Conservation (phyloP, 1,140 invertebrate genomes). For the Panagrolaimus sp. region DNA sequence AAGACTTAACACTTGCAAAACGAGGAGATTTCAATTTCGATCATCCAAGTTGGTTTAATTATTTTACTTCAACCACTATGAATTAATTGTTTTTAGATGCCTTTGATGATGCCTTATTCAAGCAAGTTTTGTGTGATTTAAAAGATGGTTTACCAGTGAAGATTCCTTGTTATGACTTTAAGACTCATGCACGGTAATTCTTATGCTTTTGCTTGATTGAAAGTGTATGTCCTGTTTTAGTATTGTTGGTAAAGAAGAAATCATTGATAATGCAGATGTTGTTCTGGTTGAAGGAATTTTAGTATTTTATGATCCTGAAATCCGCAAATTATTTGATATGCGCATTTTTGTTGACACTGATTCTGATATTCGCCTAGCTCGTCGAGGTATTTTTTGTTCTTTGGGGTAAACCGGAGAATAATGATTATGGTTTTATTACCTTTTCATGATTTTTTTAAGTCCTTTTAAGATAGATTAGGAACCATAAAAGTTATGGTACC, state of each 20-base stretch:
- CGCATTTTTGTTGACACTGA: constrained; percentile 96
- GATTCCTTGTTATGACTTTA: constrained; percentile 84
- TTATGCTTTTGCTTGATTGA: constrained; percentile 11
- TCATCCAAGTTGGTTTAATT: constrained; percentile 72
- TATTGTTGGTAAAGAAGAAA: constrained; percentile 66
- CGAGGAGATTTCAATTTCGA: constrained; percentile 94
- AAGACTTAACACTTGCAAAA: constrained; percentile 76
- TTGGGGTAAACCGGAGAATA: no score
- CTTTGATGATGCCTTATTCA: constrained; percentile 78
- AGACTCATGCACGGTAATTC: constrained; percentile 73
- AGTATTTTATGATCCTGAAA: constrained; percentile 88
- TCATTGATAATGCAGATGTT: constrained; percentile 93
- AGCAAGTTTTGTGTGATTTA: constrained; percentile 74
- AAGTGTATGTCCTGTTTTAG: not conserved
- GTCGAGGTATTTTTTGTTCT: constrained; percentile 70
- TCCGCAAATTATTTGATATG: constrained; percentile 93
- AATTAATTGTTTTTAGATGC: constrained; percentile 63
- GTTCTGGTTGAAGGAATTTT: constrained; percentile 95
- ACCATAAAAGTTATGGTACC: no score
- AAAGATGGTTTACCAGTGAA: constrained; percentile 75
- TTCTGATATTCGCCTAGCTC: constrained; percentile 86
- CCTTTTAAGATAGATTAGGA: no score
- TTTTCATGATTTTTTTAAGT: no score
- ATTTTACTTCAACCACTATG: no score
- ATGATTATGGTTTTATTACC: no score